A percentile compares a stretch with the other conserved stretches of the same genome.
Conservation (phyloP, 1,140 invertebrate genomes). For the Hylyphantes graminicola region DNA sequence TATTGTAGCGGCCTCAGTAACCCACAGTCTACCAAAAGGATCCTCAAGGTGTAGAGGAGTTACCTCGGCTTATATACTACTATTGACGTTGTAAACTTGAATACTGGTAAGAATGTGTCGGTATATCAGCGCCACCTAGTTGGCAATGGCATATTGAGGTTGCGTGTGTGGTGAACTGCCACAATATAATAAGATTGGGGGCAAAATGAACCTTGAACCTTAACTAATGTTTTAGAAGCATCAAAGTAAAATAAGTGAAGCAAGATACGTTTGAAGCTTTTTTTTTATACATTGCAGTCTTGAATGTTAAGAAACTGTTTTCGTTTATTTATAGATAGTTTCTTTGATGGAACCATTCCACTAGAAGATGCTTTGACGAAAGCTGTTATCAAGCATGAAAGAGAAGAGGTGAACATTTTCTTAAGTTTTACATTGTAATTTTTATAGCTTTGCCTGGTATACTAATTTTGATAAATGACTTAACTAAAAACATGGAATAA, state of each 20-base stretch:
- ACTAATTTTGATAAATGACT: too few relatives aligned
- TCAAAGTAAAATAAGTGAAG: not conserved
- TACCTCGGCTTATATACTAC: too few relatives aligned
- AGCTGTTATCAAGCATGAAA: conserved; percentile 63
- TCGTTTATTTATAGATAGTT: conserved; percentile 60
- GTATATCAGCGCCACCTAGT: too few relatives aligned
- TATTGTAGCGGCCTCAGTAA: too few relatives aligned
- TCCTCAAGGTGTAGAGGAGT: too few relatives aligned
- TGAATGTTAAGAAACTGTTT: not conserved
- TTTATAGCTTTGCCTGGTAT: not conserved
- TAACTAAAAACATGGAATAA: too few relatives aligned
- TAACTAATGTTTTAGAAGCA: not conserved
- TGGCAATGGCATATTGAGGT: too few relatives aligned
- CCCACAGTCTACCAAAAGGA: too few relatives aligned
- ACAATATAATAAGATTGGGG: too few relatives aligned
- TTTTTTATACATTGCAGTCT: not conserved
- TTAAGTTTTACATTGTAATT: not conserved
- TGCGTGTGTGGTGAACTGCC: too few relatives aligned
- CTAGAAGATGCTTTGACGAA: conserved; percentile 63
- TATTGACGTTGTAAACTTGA: too few relatives aligned
- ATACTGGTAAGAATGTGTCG: too few relatives aligned
- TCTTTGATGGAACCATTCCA: conserved; percentile 64
- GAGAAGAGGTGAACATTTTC: conserved; percentile 45
- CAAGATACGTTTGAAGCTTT: not conserved
- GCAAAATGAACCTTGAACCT: not conserved